Evolutionary conservation across 1,140 invertebrate genomes (phyloP), one percentile per base, ranked within the genome.

Genomic region (Nebria ingens): DNA sequence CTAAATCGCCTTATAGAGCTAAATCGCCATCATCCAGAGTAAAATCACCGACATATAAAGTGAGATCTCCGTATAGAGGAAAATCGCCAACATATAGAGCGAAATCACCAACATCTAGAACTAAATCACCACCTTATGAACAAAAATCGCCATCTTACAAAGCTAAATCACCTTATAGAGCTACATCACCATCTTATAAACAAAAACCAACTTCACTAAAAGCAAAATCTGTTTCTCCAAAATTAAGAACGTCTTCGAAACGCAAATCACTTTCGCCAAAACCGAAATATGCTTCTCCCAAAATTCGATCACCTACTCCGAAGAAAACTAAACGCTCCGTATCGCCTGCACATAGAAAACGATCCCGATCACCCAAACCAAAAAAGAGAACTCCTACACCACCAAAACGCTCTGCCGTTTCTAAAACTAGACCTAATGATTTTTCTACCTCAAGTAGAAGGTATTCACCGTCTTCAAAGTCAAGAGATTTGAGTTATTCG

Each of bases 141-240:
- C 40, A 45, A 17, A 45, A 45, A 45, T 12, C 17, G 15, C 17
- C 40, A 45, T 17, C 40, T 6, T 29, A 4, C 4, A 29, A 29
- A 29, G 4, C 4, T 29, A 29, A 29, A 29, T 13, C 4, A 29
- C 4, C 25, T 6, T 29, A 29, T 29, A 29, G 13, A 57, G 22
- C 60, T 42, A 29, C 57, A 56, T 57, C 58, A 55, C 58, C 53
- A 17, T 58, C 59, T 22, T 58, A 58, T 1, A 59, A 52, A 52
- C n/a, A 42, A 19, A 58, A 53, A 58, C 21, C 40, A 25, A 15
- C 19, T 9, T 42, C 49, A n/a, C 21, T 53, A 17, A 56, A 22
- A 62, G 71, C 73, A 38, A 74, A 73, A 57, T 72, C 73, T 12
- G 76, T 74, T 62, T 76, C 69, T 2, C 70, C 69, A 2, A 67